Evolutionary conservation across 2,113 vertebrate species (phyloP).

Genomic region (Sinocyclocheilus anophthalmus): DNA sequence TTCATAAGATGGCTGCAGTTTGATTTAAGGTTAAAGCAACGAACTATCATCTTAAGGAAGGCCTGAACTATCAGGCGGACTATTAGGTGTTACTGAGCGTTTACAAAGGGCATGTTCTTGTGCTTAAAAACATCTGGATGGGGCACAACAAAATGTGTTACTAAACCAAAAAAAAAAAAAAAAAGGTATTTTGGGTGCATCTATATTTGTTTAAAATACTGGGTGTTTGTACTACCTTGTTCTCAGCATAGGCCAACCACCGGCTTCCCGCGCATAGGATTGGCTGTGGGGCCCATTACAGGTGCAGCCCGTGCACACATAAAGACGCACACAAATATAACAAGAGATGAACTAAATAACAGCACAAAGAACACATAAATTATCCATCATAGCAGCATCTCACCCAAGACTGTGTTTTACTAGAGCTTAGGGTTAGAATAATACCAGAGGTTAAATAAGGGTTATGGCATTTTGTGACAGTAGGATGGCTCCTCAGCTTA

Average conservation of each 20-base stretch:
- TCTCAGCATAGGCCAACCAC: constrained; percentile 98
- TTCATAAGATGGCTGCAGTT: neutral
- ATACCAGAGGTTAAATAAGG: constrained; percentile 55
- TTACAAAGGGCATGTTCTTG: neutral
- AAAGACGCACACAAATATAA: neutral
- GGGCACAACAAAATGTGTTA: neutral
- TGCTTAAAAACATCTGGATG: neutral
- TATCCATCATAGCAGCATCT: neutral
- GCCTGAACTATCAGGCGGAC: neutral
- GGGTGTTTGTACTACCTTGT: constrained; percentile 83
- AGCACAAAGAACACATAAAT: neutral
- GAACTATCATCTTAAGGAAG: neutral
- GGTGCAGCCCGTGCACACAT: constrained; percentile 86
- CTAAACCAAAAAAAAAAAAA: neutral
- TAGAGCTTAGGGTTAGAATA: constrained; percentile 5
- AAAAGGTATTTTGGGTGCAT: neutral
- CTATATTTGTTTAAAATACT: neutral
- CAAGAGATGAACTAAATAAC: neutral
- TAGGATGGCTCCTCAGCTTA: constrained; percentile 76
- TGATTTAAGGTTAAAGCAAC: neutral
- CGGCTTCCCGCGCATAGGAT: constrained; percentile 93
- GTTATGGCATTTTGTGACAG: constrained; percentile 72
- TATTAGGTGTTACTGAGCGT: neutral
- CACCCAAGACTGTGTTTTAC: constrained; percentile 16
- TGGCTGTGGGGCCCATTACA: constrained; percentile 95